phyloP scores from a whole-genome alignment of 2,888 invertebrate genomes.

The Polydrusus cervinus region DNA sequence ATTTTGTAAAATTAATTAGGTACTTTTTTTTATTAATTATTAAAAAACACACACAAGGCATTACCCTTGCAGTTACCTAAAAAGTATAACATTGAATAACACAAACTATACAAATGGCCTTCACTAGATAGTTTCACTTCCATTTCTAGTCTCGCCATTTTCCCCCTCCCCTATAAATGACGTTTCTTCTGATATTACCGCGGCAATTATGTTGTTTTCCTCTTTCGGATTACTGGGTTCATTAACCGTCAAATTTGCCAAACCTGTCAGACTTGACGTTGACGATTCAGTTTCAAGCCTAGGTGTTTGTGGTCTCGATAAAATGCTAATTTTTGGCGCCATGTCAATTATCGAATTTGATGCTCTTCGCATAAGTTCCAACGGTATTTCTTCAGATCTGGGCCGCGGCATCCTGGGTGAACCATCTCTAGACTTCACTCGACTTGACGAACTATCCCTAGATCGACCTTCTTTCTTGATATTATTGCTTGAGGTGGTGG shows the following conservation, averaged over 20 bases:
- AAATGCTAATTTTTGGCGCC: conserved; percentile 68
- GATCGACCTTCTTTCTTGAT: conserved; percentile 53
- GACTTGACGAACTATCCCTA: conserved; percentile 60
- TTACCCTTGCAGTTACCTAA: not conserved
- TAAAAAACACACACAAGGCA: conserved; percentile 7
- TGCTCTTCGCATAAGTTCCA: conserved; percentile 83
- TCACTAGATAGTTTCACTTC: conserved; percentile 73
- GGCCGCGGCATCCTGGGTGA: conserved; percentile 84
- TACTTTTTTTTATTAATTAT: conserved; percentile 16
- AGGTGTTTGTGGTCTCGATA: conserved; percentile 66
- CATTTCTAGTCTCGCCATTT: conserved; percentile 66
- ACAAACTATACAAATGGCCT: conserved; percentile 20
- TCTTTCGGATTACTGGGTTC: conserved; percentile 31
- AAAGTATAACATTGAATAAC: conserved; percentile 22
- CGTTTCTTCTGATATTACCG: conserved; percentile 81
- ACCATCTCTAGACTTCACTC: conserved; percentile 78
- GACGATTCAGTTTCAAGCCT: conserved; percentile 54
- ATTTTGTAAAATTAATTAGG: conserved; percentile 25
- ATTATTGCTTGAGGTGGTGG: conserved; percentile 55
- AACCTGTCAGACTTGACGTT: conserved; percentile 44
- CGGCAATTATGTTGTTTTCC: conserved; percentile 17
- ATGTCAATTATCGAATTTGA: conserved; percentile 72
- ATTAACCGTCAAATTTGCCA: conserved; percentile 23
- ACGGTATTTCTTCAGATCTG: conserved; percentile 85
- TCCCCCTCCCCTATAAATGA: conserved; percentile 81